phyloP scores from a whole-genome alignment of 1,140 invertebrate species.

The Campoletis sonorensis region DNA sequence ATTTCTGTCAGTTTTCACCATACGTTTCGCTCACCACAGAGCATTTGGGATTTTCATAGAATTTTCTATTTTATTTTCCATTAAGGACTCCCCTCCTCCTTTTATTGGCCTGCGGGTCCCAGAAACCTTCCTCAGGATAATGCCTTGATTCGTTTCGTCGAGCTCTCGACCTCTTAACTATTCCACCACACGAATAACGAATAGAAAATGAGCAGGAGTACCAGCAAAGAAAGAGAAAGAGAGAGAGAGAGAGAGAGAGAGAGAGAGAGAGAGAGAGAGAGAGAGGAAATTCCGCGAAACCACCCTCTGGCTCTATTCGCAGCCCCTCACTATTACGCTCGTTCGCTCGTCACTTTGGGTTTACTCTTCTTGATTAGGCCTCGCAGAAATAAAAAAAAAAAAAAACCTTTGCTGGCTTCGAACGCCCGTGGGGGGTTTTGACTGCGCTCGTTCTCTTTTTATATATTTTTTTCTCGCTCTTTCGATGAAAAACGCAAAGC shows the following conservation, averaged over 20 bases:
- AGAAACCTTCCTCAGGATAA: slow-evolving; percentile 68
- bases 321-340: slow-evolving; percentile 51
- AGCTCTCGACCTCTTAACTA: slow-evolving; percentile 58
- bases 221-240: background rate
- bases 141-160: slow-evolving; percentile 69
- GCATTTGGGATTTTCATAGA: background rate
- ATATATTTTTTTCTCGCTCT: background rate
- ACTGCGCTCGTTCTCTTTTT: too few relatives aligned
- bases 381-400: slow-evolving; percentile 63
- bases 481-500: background rate
- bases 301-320: slow-evolving; percentile 51
- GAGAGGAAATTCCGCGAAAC: slow-evolving; percentile 32
- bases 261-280: too few relatives aligned
- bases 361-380: slow-evolving; percentile 77
- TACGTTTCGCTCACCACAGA: background rate
- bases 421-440: slow-evolving; percentile 12
- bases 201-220: slow-evolving; percentile 4
- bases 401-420: slow-evolving; percentile 39
- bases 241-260: background rate
- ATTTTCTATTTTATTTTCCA: slow-evolving; percentile 19
- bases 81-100: slow-evolving; percentile 14
- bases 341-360: slow-evolving; percentile 67
- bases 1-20: slow-evolving; percentile 43
- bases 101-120: slow-evolving; percentile 55
- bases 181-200: background rate